Evolutionary conservation across 2,888 invertebrate genomes (phyloP).

Genomic region (Cantharis rustica): DNA sequence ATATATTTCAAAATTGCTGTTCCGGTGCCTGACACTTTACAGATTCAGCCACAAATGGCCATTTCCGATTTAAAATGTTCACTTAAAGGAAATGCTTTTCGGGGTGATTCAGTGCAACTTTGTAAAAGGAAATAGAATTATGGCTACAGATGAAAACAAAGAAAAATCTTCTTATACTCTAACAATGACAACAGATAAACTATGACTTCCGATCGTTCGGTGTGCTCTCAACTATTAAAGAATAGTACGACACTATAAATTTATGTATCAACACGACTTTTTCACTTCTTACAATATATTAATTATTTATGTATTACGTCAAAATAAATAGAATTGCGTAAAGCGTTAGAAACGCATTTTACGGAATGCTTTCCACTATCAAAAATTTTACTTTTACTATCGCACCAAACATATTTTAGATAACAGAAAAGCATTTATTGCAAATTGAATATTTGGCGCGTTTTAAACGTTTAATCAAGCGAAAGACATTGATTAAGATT

Average conservation of each 20-base stretch:
- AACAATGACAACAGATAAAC: conserved; percentile 38
- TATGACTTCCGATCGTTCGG: conserved; percentile 39
- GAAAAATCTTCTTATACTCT: conserved; percentile 42
- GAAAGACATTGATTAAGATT: conserved; percentile 56
- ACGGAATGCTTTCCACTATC: too few relatives aligned
- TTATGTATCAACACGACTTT: not conserved
- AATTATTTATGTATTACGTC: not conserved
- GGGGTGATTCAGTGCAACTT: conserved; percentile 36
- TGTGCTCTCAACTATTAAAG: not conserved
- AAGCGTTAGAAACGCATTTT: not conserved
- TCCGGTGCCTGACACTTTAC: conserved; percentile 53
- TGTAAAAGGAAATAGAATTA: conserved; percentile 42
- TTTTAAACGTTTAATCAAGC: conserved; percentile 50
- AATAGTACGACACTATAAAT: not conserved
- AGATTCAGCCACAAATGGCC: conserved; percentile 51
- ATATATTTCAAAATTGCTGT: conserved; percentile 54
- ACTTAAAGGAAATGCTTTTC: conserved; percentile 36
- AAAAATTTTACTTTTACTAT: not conserved
- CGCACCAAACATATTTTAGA: not conserved
- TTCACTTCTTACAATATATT: not conserved
- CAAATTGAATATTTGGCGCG: conserved; percentile 40
- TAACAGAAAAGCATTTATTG: conserved; percentile 41
- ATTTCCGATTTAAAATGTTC: conserved; percentile 53
- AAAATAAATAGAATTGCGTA: not conserved
- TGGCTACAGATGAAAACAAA: conserved; percentile 42